These are phyloP conservation scores for Actinia tenebrosa DNA, from an alignment of 64 coral and sea anemone genomes.

Conservation along the genomic window DNA sequence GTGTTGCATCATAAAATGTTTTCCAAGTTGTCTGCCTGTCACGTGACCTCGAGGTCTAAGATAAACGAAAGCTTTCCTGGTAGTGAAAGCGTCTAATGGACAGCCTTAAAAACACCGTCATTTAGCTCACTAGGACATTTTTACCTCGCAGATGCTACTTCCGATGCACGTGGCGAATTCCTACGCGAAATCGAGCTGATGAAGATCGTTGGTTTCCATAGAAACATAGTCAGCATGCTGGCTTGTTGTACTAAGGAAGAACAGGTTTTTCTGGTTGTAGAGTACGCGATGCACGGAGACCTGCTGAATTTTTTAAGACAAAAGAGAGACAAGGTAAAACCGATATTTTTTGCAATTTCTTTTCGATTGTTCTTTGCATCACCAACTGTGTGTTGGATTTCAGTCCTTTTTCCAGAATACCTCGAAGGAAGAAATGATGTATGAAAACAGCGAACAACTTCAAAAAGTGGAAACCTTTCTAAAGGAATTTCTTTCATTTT, in stretches of 20 bases:
- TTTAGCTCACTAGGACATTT: too few relatives aligned
- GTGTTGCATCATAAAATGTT: too few relatives aligned
- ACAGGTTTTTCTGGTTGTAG: conserved; percentile 63
- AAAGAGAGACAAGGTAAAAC: conserved; percentile 50
- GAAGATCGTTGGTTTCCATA: conserved; percentile 73
- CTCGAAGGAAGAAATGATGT: neutral
- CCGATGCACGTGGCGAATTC: conserved; percentile 60
- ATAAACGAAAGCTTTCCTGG: too few relatives aligned
- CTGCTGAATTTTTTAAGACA: conserved; percentile 58
- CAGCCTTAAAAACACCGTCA: too few relatives aligned
- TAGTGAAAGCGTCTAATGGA: too few relatives aligned
- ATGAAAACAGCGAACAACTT: neutral
- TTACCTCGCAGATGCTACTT: too few relatives aligned
- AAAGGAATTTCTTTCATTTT: neutral
- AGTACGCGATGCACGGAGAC: conserved; percentile 65
- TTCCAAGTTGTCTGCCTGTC: too few relatives aligned
- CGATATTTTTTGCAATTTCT: neutral
- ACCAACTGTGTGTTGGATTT: neutral
- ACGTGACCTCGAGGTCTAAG: too few relatives aligned
- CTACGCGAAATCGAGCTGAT: conserved; percentile 78
- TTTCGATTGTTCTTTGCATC: too few relatives aligned
- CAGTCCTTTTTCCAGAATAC: neutral
- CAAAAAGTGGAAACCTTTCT: neutral
- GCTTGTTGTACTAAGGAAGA: conserved; percentile 64
- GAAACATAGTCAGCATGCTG: conserved; percentile 73